phyloP scores from a whole-genome alignment of 1,140 invertebrate species.

The Drosophila repletoides region DNA sequence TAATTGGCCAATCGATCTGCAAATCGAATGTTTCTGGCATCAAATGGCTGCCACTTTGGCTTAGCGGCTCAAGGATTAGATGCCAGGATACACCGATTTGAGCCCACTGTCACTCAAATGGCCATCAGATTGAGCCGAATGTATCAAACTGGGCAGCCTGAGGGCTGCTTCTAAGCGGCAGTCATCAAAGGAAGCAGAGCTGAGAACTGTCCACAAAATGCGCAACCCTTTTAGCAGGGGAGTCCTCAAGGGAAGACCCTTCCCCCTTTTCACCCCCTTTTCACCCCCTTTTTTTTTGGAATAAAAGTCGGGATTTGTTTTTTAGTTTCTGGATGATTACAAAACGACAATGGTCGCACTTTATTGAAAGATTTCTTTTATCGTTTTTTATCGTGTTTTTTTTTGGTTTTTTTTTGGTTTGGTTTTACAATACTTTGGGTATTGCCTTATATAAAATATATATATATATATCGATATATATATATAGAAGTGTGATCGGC shows the following conservation, averaged over 20 bases:
- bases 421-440: constrained; percentile 19
- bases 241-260: no score
- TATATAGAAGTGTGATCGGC: constrained; percentile 69
- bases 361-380: constrained; percentile 68
- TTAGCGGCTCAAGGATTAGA: constrained; percentile 24
- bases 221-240: constrained; percentile 13
- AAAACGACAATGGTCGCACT: constrained; percentile 79
- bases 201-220: constrained; percentile 5
- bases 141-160: constrained; percentile 19
- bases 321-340: constrained; percentile 71
- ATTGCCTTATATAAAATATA: constrained; percentile 72
- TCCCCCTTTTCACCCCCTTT: background rate
- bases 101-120: background rate
- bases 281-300: background rate
- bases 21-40: constrained; percentile 34
- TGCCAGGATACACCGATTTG: no score
- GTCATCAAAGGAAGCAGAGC: constrained; percentile 15
- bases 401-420: constrained; percentile 39
- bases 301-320: background rate
- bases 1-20: constrained; percentile 44
- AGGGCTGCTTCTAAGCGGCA: constrained; percentile 39
- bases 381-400: constrained; percentile 35
- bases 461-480: constrained; percentile 51
- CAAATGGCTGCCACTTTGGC: constrained; percentile 30
- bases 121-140: background rate